Base-by-base conservation (phyloP, 92 coral and sea anemone species). In the Porites divaricata region DNA sequence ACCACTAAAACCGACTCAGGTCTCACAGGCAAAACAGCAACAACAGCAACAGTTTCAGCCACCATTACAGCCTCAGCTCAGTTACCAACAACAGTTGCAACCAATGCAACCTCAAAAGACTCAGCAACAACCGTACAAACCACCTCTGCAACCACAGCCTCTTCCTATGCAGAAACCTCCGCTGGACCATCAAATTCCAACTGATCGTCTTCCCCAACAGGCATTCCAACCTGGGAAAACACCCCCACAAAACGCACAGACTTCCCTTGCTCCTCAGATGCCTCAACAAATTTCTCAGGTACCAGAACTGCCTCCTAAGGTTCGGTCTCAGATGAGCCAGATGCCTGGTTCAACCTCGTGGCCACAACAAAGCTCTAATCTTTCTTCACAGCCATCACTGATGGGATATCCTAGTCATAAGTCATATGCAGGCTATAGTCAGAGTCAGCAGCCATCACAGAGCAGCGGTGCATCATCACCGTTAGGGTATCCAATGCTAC, bases 91-190 rank as follows among this genome's bases (percentile, higher is more conserved):
- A 25, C 88, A 77, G 26, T 67, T 76, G 20, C 89, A 83, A 51
- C 88, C 91, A 28, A 86, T 81, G 17, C 91, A 81, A 59, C 80
- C 81, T 16, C 91, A 79, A 66, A 81, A 49, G 59, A 72, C 87
- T 70, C 68, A 69, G 69, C 65, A 19, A 6, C 89, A 85, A 45
- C 7, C 78, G 22, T 74, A 63, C 20, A 72, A 56, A 67, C 88
- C 75, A 51, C 87, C 79, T 56, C 58, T 72, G 28, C 81, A 21
- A 11, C 84, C 81, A 4, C 48, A 73, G 28, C 79, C 72, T 23
- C 81, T 28, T 19, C 45, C 63, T 57, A 73, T 73, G 77, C 80
- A 63, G 14, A 85, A 68, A 23, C 78, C 62, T 17, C 13, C 56
- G 24, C 76, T 17, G 48, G 81, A 48, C 19, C 72, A 77, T 48